Evolutionary conservation across 1,140 invertebrate genomes (phyloP).

Genomic region (Ceratosolen solmsi): DNA sequence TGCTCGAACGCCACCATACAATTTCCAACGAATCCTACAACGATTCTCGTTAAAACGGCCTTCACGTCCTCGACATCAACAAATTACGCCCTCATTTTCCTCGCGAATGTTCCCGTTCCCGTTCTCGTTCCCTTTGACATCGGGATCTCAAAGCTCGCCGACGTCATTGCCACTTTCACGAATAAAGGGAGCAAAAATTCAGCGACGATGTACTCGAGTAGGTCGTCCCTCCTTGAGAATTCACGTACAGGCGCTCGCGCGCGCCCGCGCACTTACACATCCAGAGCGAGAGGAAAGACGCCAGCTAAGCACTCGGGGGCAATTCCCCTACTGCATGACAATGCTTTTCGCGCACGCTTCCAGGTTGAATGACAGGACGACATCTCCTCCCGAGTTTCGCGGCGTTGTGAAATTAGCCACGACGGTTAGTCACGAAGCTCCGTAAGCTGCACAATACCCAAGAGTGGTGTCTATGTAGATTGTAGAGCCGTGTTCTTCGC

Average conservation of each 20-base stretch:
- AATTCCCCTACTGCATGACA: conserved; percentile 32
- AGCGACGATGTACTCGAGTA: conserved; percentile 1
- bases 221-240: not conserved
- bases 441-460: conserved; percentile 38
- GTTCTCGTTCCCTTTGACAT: conserved; percentile 27
- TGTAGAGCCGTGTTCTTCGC: not conserved
- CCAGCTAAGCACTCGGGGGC: not conserved
- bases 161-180: not conserved
- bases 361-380: conserved; percentile 11
- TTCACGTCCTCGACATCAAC: not conserved
- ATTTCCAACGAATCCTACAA: not conserved
- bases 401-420: conserved; percentile 34
- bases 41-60: not conserved
- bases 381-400: not conserved
- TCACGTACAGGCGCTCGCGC: not conserved
- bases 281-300: not conserved
- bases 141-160: not conserved
- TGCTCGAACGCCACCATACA: too few species aligned
- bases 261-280: not conserved
- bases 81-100: conserved; percentile 27
- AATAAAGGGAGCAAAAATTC: not conserved
- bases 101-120: not conserved
- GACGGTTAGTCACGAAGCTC: conserved; percentile 33
- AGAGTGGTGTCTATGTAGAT: not conserved
- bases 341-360: conserved; percentile 1